A percentile compares a stretch with the other conserved stretches of the same genome.
These are phyloP conservation scores for Parapsyche elsis DNA, from an alignment of 1,140 invertebrate genomes.

Conservation along the genomic window DNA sequence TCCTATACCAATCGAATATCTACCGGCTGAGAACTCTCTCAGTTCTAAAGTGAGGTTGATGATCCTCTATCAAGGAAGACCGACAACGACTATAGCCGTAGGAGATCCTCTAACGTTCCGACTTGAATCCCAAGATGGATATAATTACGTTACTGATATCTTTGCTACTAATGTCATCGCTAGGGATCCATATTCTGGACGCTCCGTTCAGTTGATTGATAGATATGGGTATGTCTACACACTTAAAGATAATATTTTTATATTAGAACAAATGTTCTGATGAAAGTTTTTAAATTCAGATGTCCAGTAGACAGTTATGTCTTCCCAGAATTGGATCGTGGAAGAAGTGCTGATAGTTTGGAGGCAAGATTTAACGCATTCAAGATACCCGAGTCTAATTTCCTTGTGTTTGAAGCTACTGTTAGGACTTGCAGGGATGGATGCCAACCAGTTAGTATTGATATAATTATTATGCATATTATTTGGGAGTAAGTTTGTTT, in stretches of 20 bases:
- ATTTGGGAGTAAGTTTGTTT: background rate
- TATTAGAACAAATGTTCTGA: background rate
- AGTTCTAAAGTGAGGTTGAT: conserved; percentile 87
- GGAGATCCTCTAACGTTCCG: conserved; percentile 92
- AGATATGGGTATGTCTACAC: conserved; percentile 77
- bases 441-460: conserved; percentile 79
- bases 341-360: conserved; percentile 85
- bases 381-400: conserved; percentile 95
- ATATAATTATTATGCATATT: conserved; percentile 45
- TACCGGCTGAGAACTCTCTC: conserved; percentile 89
- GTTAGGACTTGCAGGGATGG: conserved; percentile 89
- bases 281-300: conserved; percentile 63
- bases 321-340: conserved; percentile 88
- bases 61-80: conserved; percentile 88
- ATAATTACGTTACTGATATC: conserved; percentile 89
- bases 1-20: conserved; percentile 90
- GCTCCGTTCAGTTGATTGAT: conserved; percentile 90
- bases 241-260: too few relatives aligned
- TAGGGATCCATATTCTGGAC: conserved; percentile 89
- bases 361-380: conserved; percentile 94
- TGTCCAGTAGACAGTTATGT: conserved; percentile 93
- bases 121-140: conserved; percentile 88
- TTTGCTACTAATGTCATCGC: conserved; percentile 95
- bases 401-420: conserved; percentile 92
- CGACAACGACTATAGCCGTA: conserved; percentile 93